A percentile compares a stretch with the other conserved stretches of the same genome.
phyloP scores from a whole-genome alignment of 2,797 vertebrate species.

The Pempheris klunzingeri region DNA sequence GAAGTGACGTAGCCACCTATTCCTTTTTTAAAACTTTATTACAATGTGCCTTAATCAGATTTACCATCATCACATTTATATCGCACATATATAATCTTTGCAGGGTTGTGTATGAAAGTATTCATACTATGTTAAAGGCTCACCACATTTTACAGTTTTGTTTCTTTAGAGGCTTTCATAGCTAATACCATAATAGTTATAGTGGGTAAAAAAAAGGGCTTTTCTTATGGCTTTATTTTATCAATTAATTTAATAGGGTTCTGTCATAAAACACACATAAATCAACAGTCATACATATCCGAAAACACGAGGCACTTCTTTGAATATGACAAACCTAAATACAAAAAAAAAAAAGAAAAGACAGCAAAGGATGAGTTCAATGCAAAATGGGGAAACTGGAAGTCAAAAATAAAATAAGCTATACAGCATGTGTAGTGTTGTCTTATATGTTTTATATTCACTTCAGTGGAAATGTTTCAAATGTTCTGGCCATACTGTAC shows the following conservation, averaged over 20 bases:
- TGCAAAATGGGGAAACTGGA: neutral
- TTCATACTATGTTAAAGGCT: neutral
- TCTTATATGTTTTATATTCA: neutral
- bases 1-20: constrained; percentile 69
- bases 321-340: neutral
- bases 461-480: neutral
- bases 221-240: neutral
- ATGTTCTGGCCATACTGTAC: too few relatives aligned
- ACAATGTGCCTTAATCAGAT: neutral
- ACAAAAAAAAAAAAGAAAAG: neutral
- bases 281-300: neutral
- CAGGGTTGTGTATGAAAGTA: neutral
- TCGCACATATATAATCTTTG: too few relatives aligned
- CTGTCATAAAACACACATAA: neutral
- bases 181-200: neutral
- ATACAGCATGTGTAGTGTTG: neutral
- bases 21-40: constrained; percentile 57
- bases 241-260: neutral
- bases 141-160: neutral
- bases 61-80: neutral
- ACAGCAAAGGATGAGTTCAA: neutral
- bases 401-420: neutral
- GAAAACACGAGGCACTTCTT: neutral
- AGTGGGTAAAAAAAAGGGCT: neutral
- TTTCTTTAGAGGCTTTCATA: neutral